phyloP scores from a whole-genome alignment of 2,113 vertebrate genomes.

The Albula glossodonta region DNA sequence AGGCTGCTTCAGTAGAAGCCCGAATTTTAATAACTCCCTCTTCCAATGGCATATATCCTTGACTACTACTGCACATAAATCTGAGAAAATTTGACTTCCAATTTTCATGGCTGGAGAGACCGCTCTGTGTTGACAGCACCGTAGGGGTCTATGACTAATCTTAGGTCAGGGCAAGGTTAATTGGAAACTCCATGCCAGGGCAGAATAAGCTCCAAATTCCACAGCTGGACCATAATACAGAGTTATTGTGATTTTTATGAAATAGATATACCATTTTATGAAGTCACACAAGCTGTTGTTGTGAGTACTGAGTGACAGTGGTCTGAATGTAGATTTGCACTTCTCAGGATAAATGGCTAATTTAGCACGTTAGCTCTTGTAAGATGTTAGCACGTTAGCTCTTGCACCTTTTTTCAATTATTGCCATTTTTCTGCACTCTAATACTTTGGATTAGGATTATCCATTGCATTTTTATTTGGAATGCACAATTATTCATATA shows the following conservation, averaged over 20 bases:
- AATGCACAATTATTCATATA: background rate
- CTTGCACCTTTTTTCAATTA: background rate
- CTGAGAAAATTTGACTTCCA: background rate
- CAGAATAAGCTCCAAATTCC: background rate
- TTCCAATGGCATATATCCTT: background rate
- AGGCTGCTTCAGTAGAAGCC: background rate
- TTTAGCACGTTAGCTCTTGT: background rate
- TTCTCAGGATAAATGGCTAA: background rate
- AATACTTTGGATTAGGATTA: background rate
- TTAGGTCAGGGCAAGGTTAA: background rate
- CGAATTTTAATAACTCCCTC: background rate
- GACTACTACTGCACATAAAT: background rate
- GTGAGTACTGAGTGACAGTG: background rate
- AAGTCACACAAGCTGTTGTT: background rate
- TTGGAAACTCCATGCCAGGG: background rate
- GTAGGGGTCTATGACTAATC: background rate
- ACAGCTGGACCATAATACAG: background rate
- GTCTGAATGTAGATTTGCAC: background rate
- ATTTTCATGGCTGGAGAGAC: background rate
- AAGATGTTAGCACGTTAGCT: background rate
- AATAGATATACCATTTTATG: background rate
- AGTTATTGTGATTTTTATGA: background rate
- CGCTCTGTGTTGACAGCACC: background rate
- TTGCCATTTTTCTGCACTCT: background rate
- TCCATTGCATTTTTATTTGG: background rate